phyloP scores from a whole-genome alignment of 2,113 vertebrate species.

The Rhinogobius similis region DNA sequence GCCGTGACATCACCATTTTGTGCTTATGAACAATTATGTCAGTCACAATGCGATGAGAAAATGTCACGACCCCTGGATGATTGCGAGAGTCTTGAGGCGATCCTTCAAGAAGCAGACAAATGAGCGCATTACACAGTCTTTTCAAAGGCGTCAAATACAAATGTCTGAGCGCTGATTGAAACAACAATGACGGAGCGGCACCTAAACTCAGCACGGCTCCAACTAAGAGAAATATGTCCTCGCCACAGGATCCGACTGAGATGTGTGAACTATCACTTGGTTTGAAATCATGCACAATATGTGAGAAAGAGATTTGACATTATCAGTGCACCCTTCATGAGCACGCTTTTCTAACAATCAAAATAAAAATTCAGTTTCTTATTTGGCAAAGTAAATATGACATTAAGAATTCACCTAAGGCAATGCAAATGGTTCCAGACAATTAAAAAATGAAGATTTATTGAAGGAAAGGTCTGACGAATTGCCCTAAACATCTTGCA shows the following conservation, averaged over 20 bases:
- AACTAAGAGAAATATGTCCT: slow-evolving; percentile 1
- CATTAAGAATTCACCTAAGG: too few species aligned
- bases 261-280: not conserved
- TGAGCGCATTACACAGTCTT: not conserved
- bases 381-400: too few species aligned
- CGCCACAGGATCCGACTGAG: slow-evolving; percentile 7
- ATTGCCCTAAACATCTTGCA: too few species aligned
- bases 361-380: not conserved
- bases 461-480: too few species aligned
- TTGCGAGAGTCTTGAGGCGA: slow-evolving; percentile 19
- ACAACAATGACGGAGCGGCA: slow-evolving; percentile 21
- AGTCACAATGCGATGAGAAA: slow-evolving; percentile 41
- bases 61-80: slow-evolving; percentile 47
- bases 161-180: slow-evolving; percentile 28
- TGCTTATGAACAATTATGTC: slow-evolving; percentile 46
- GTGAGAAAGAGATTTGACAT: not conserved
- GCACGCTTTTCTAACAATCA: not conserved
- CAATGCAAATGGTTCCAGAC: not conserved
- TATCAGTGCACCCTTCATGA: not conserved
- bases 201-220: not conserved
- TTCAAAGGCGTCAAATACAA: slow-evolving; percentile 6
- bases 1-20: slow-evolving; percentile 46
- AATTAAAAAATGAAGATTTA: too few species aligned
- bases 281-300: not conserved
- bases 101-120: slow-evolving; percentile 27